These are phyloP conservation scores for Acleris sparsana DNA, from an alignment of 2,888 invertebrate genomes.

Conservation along the genomic window DNA sequence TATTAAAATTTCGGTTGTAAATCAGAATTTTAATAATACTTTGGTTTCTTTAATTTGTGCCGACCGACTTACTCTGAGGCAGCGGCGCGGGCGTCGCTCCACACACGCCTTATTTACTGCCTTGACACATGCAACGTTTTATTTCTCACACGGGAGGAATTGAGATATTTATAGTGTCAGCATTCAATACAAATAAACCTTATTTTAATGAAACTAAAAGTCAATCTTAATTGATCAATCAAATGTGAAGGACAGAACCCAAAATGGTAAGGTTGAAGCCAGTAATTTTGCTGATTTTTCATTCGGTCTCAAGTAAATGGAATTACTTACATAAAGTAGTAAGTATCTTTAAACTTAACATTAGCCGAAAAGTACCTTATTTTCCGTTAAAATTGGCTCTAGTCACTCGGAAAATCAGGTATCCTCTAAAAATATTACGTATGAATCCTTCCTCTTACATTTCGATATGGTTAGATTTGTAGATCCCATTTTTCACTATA, in stretches of 20 bases:
- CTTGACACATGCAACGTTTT: constrained; percentile 41
- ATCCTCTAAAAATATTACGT: too few relatives aligned
- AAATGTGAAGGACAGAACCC: constrained; percentile 6
- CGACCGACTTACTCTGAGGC: constrained; percentile 59
- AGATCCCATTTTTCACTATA: too few relatives aligned
- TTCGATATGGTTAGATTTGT: too few relatives aligned
- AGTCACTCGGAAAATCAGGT: too few relatives aligned
- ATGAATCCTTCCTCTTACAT: too few relatives aligned
- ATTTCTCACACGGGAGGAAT: constrained; percentile 27
- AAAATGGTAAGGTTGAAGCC: constrained; percentile 12
- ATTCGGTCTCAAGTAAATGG: too few relatives aligned
- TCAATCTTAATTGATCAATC: constrained; percentile 25
- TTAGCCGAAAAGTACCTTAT: too few relatives aligned
- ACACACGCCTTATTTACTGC: constrained; percentile 53
- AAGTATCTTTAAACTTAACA: too few relatives aligned
- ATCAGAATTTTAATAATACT: constrained; percentile 61
- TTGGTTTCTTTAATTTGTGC: constrained; percentile 63
- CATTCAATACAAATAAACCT: constrained; percentile 19
- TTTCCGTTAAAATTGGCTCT: too few relatives aligned
- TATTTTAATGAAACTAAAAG: constrained; percentile 13
- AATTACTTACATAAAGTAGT: too few relatives aligned
- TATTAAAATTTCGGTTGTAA: constrained; percentile 70
- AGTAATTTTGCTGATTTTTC: not conserved
- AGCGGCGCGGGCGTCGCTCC: constrained; percentile 50
- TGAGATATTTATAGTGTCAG: constrained; percentile 31